Evolutionary conservation across 1,140 invertebrate species (phyloP).

Genomic region (Solenopsis invicta): DNA sequence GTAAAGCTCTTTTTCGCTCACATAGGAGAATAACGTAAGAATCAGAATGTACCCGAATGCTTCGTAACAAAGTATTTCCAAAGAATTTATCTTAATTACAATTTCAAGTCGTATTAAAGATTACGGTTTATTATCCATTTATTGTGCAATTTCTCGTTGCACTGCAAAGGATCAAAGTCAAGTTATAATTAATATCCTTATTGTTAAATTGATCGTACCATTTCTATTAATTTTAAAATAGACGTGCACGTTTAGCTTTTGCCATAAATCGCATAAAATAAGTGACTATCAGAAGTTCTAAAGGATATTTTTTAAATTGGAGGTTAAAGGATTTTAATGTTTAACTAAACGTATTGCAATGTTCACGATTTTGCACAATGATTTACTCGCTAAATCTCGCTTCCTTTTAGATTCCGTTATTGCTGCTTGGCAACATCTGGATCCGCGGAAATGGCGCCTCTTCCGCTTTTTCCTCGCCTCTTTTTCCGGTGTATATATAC

Average conservation of each 20-base stretch:
- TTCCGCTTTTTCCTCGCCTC: constrained; percentile 45
- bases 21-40: neutral
- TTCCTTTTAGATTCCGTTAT: constrained; percentile 46
- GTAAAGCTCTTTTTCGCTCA: neutral
- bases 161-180: neutral
- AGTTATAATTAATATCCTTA: neutral
- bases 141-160: neutral
- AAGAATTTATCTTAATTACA: neutral
- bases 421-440: constrained; percentile 64
- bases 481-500: constrained; percentile 47
- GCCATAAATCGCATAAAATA: neutral
- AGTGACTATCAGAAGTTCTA: neutral
- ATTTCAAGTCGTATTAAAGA: neutral
- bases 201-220: neutral
- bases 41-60: neutral
- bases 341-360: neutral
- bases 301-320: neutral
- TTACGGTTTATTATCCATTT: neutral
- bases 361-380: constrained; percentile 20
- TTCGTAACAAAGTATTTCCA: neutral
- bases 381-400: constrained; percentile 10
- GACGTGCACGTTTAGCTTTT: neutral
- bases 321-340: constrained; percentile 4
- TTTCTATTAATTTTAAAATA: constrained; percentile 9
- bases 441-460: constrained; percentile 65